Percentiles rank a stretch among this genome's conserved stretches.
Conservation (phyloP, 2,888 invertebrate genomes). For the Cephus rjabovi region DNA sequence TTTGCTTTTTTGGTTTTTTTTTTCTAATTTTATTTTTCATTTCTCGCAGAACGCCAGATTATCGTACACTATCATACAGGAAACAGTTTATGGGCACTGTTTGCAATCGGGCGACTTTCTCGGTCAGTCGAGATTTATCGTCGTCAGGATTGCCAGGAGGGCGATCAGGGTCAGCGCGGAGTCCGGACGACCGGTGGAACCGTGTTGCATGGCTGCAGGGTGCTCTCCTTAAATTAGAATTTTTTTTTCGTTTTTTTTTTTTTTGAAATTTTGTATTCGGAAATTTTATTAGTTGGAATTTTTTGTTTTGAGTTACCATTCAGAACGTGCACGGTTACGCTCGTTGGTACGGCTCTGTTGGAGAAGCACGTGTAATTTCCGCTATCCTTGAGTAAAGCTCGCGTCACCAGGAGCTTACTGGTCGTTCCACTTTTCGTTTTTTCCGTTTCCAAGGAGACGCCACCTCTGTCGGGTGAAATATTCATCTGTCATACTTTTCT, state of each 20-base stretch:
- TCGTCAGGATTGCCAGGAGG: slow-evolving; percentile 38
- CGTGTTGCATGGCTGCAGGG: slow-evolving; percentile 60
- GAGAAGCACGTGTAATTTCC: slow-evolving; percentile 92
- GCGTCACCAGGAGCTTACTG: slow-evolving; percentile 82
- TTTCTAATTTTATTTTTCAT: no score
- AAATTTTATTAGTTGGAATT: slow-evolving; percentile 22
- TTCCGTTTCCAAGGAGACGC: slow-evolving; percentile 87
- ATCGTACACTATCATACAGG: no score
- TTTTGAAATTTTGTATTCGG: slow-evolving; percentile 36
- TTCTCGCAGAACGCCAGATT: no score
- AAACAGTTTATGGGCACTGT: no score
- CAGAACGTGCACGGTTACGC: slow-evolving; percentile 57
- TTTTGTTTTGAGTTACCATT: slow-evolving; percentile 43
- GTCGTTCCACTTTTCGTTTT: slow-evolving; percentile 84
- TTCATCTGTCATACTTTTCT: no score
- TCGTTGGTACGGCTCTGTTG: slow-evolving; percentile 74
- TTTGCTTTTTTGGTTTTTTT: no score
- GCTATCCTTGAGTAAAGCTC: slow-evolving; percentile 83
- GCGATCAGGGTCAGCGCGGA: no score
- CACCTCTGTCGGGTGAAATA: slow-evolving; percentile 71
- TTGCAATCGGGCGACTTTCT: no score
- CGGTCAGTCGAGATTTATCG: no score
- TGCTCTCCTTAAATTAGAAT: slow-evolving; percentile 50
- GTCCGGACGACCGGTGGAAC: slow-evolving; percentile 21
- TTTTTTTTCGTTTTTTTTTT: background rate